A percentile compares a stretch with the other conserved stretches of the same genome.
Conservation (phyloP, 2,797 vertebrate species). For the Fistularia tabacaria region DNA sequence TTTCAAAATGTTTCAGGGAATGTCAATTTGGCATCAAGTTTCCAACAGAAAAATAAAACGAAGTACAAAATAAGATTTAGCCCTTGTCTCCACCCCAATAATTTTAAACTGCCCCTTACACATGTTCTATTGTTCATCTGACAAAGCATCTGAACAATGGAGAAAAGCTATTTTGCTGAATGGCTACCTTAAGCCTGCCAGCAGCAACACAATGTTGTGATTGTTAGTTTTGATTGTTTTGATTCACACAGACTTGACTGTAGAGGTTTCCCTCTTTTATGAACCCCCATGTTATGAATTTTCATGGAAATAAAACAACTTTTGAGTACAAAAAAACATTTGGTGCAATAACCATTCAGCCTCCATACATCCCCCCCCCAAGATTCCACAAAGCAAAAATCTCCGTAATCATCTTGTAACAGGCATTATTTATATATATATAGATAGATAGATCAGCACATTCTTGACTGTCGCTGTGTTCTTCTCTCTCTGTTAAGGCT, state of each 20-base stretch:
- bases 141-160: constrained; percentile 37
- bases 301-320: background rate
- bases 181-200: constrained; percentile 21
- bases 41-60: too few relatives aligned
- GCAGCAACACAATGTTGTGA: constrained; percentile 24
- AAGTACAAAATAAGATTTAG: background rate
- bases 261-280: constrained; percentile 1
- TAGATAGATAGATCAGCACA: too few relatives aligned
- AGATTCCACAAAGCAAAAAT: too few relatives aligned
- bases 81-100: background rate
- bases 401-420: too few relatives aligned
- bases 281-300: background rate
- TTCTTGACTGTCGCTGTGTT: too few relatives aligned
- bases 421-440: too few relatives aligned
- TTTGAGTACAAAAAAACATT: background rate
- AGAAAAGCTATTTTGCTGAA: constrained; percentile 19
- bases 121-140: constrained; percentile 21
- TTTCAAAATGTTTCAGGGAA: too few relatives aligned
- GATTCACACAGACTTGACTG: constrained; percentile 4
- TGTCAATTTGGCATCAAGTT: too few relatives aligned
- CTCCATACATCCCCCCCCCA: too few relatives aligned
- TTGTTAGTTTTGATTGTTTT: constrained; percentile 32
- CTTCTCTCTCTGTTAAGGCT: too few relatives aligned
- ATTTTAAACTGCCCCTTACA: background rate
- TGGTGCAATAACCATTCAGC: too few relatives aligned